phyloP scores from a whole-genome alignment of 2,797 vertebrate species.

The Sphenodon punctatus region DNA sequence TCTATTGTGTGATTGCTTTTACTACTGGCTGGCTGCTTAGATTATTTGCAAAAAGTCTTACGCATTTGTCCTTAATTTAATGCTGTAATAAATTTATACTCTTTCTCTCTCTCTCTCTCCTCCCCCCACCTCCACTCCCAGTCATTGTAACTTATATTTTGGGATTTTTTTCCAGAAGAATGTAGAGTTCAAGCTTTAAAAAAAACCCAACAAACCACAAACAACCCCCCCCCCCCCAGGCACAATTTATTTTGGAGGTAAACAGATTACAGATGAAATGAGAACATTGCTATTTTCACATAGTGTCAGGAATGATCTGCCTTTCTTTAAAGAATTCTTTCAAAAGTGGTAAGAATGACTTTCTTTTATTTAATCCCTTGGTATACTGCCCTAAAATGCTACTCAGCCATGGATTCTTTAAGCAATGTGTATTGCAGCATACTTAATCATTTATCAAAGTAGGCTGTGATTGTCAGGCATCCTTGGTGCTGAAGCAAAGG shows the following conservation, averaged over 20 bases:
- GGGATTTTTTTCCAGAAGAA: slow-evolving; percentile 12
- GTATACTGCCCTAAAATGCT: not conserved
- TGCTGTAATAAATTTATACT: not conserved
- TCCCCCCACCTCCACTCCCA: no score
- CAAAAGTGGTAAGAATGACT: not conserved
- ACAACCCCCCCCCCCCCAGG: no score
- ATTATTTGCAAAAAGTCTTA: not conserved
- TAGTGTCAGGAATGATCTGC: not conserved
- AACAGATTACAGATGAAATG: not conserved
- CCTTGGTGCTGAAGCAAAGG: not conserved
- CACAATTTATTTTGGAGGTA: not conserved
- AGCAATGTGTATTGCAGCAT: slow-evolving; percentile 44
- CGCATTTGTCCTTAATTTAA: slow-evolving; percentile 6
- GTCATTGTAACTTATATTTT: not conserved
- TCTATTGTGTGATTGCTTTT: not conserved
- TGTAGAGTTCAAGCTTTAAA: not conserved
- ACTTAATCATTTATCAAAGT: slow-evolving; percentile 66
- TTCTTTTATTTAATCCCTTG: not conserved
- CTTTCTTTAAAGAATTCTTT: not conserved
- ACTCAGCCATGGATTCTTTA: slow-evolving; percentile 6
- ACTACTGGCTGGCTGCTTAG: not conserved
- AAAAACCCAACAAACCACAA: no score
- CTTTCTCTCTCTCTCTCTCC: not conserved
- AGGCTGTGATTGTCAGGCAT: slow-evolving; percentile 29
- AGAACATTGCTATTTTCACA: not conserved